Base-by-base conservation (phyloP, 2,888 invertebrate species). In the Aradus depressus region DNA sequence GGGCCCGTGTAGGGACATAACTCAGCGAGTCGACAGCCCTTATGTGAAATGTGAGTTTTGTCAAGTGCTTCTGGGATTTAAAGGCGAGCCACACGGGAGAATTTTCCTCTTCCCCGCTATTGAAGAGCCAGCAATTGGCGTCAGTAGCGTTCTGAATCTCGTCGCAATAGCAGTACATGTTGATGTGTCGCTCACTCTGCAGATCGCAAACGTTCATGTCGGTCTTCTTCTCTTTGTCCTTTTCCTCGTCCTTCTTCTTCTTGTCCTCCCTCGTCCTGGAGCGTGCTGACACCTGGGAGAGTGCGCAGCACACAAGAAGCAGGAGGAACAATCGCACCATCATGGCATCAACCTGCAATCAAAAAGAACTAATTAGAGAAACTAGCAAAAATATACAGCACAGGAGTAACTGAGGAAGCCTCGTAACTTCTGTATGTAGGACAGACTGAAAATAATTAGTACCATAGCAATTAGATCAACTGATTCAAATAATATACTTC, bases 81-180 rank as follows among this genome's bases (percentile, higher is more conserved):
- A 86, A 84, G 63, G 80, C 75, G 58, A 75, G 75, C 86, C 87
- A 87, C 61, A 82, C 75, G 56, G 76, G 75, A 64, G 84, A 80
- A 60, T 81, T 80, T 53, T 73, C 73, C 5, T 77, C 74, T 63
- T 82, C 74, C 37, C 79, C 79, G 34, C 75, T 74, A 60, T 77
- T 78, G 68, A 84, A 81, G 39, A 87, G 76, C 77, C 81, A 79
- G 66, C 88, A 89, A 67, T 82, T 83, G 41, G 81, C 83, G 60
- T 80, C 79, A 37, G 80, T 79, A 19, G 81, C 82, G 62, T 76
- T 70, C 31, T 65, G 64, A 52, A 72, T 70, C 50, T 72, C 70
- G 41, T 72, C 71, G 49, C 73, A 74, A 61, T 79, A 75, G 64
- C 84, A 84, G 64, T 79, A 76, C 53, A 81, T 72, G 52, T 62